Evolutionary conservation across 2,797 vertebrate species (phyloP), one percentile per base, ranked within the genome.

Genomic region (Dendrocincla tyrannina): DNA sequence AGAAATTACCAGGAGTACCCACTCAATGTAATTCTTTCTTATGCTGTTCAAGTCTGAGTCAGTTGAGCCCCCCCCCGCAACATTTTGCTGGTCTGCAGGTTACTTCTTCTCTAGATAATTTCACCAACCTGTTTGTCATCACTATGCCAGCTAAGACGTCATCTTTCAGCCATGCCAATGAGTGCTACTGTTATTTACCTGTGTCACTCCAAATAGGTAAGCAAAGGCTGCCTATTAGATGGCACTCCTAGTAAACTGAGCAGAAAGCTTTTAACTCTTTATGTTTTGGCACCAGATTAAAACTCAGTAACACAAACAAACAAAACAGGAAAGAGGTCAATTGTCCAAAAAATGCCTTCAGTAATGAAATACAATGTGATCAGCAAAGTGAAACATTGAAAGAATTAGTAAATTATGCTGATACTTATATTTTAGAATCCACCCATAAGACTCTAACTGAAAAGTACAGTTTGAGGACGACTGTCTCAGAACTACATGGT

Each of bases 41-140:
- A 67, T 0, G 3, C 22, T 37, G 2, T 67, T 86, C 52, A 87
- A 59, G 17, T 6, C 7, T 15, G 30, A 73, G 52, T 44, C 52
- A 78, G 5, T 0, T 22, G 4, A 86, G 32, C 1, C 18, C 4
- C 18, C 4, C 44, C 19, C 42, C 15, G 8, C 3, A 35, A 74
- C 42, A 47, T 14, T 41, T 24, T 37, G 39, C 50, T 75, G 32
- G 30, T 37, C 47, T 67, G 44, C 46, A 89, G 30, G 72, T 37
- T 64, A 50, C 23, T 88, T 47, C n/a, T 62, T 67, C 22, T 79
- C 44, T 20, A 73, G 14, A 15, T 30, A 56, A 52, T 25, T 82
- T 30, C 62, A 47, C 14, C 13, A 75, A 69, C 7, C 37, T 50
- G 39, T 81, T 50, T 81, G 72, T 39, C 72, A 89, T 19, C 23